Base-by-base conservation (phyloP, 1,140 invertebrate genomes). In the Zaprionus capensis region DNA sequence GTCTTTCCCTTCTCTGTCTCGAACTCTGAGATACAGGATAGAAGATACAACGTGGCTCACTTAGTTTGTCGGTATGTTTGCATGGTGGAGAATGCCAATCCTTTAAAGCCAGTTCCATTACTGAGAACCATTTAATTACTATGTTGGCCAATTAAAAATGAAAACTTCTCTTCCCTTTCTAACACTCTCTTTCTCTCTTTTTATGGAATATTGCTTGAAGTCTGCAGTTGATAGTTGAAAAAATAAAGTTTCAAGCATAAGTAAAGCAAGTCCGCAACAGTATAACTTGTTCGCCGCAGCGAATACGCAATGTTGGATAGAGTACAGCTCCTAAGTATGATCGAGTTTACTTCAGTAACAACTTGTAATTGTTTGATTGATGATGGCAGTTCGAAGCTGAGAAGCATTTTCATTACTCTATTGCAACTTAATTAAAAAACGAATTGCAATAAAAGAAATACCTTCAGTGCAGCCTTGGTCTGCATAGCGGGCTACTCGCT, bases 361-460 rank as follows among this genome's bases (percentile, higher is more conserved):
- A 12, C 26, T 28, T 24, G 28, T 70, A 71, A 67, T 87, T 83
- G 51, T 76, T n/a, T 88, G 85, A 88, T 88, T 84, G 84, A 88
- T 88, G 65, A 78, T 68, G 38, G 5, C 61, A 41, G 11, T 3
- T 7, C 22, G 12, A 7, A 17, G 17, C 9, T 57, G 57, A 22
- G 4, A 5, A 9, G 34, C 46, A 67, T 67, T 67, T 49, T 26
- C 65, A 67, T 49, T 67, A 57, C 36, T 59, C 34, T 74, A 88
- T 83, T 84, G 78, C 71, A 90, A 88, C 75, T 88, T 78, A 88
- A 88, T 88, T 88, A 81, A 88, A 84, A 88, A 81, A 34, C 36
- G 69, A 64, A 88, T 88, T 81, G n/a, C n/a, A 81, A 76, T 79
- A 51, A 76, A 73, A 49, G 56, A 70, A 79, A 84, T 81, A 81